phyloP scores from a whole-genome alignment of 2,797 vertebrate genomes.

The Rhadinocentrus ornatus region DNA sequence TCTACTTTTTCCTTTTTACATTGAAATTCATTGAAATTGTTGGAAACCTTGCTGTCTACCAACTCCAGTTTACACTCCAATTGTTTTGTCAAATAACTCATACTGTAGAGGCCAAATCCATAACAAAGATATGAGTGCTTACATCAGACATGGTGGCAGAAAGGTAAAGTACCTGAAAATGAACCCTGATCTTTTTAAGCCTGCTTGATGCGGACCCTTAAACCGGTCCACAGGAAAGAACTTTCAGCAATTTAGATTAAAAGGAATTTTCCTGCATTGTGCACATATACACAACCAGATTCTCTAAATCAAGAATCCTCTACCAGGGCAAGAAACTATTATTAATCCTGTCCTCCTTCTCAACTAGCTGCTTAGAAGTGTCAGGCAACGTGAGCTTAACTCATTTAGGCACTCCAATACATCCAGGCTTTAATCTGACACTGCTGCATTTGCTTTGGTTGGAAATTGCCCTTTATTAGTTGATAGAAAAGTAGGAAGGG shows the following conservation, averaged over 20 bases:
- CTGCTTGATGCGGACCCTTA: conserved; percentile 10
- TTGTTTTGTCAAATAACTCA: conserved; percentile 67
- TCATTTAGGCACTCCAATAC: conserved; percentile 45
- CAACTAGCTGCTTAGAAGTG: conserved; percentile 36
- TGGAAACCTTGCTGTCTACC: conserved; percentile 43
- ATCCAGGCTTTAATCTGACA: conserved; percentile 52
- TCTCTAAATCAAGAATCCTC: conserved; percentile 2
- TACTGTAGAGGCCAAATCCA: conserved; percentile 51
- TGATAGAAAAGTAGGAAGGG: conserved; percentile 50
- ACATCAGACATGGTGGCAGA: conserved; percentile 43
- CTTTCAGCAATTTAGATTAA: not conserved
- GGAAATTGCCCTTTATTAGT: conserved; percentile 57
- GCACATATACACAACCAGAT: not conserved
- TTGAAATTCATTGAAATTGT: conserved; percentile 51
- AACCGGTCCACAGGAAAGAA: not conserved
- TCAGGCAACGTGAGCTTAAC: conserved; percentile 54
- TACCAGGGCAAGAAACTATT: conserved; percentile 22
- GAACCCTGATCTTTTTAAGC: not conserved
- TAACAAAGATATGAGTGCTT: conserved; percentile 57
- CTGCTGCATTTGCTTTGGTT: conserved; percentile 45
- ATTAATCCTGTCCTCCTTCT: conserved; percentile 40
- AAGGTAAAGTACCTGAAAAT: conserved; percentile 7
- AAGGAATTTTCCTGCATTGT: not conserved
- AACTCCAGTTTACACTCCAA: conserved; percentile 51
- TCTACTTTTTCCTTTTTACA: conserved; percentile 24